Evolutionary conservation across 1,140 invertebrate species (phyloP).

Genomic region (Procambarus virginalis): DNA sequence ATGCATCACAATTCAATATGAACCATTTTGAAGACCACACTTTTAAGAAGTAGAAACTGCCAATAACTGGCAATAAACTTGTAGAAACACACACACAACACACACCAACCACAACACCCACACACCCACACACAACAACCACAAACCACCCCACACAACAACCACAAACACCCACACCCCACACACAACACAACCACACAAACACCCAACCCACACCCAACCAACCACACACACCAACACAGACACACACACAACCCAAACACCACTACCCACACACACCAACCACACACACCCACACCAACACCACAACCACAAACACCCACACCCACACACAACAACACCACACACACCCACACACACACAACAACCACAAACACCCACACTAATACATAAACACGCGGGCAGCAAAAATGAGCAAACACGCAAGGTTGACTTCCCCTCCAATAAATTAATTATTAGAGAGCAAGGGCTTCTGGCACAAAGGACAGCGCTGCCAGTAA

Average conservation of each 20-base stretch:
- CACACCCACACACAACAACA: background rate
- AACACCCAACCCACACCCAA: background rate
- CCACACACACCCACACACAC: background rate
- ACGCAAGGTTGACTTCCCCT: slow-evolving; percentile 4
- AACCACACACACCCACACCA: background rate
- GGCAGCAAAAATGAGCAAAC: background rate
- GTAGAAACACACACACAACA: background rate
- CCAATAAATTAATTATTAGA: slow-evolving; percentile 21
- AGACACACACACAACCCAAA: background rate
- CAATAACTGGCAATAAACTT: too few relatives aligned
- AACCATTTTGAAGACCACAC: too few relatives aligned
- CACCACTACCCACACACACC: background rate
- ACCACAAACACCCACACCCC: background rate
- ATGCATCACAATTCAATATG: too few relatives aligned
- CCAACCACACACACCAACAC: background rate
- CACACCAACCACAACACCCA: background rate
- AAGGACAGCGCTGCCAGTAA: background rate
- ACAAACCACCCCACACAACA: too few relatives aligned
- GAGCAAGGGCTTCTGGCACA: slow-evolving; percentile 15
- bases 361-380: background rate
- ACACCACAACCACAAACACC: background rate
- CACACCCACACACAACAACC: background rate
- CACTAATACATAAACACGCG: background rate
- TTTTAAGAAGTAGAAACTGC: too few relatives aligned
- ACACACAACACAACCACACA: too few relatives aligned